phyloP scores from a whole-genome alignment of 1,140 invertebrate genomes.

The Chironomus striatipennis region DNA sequence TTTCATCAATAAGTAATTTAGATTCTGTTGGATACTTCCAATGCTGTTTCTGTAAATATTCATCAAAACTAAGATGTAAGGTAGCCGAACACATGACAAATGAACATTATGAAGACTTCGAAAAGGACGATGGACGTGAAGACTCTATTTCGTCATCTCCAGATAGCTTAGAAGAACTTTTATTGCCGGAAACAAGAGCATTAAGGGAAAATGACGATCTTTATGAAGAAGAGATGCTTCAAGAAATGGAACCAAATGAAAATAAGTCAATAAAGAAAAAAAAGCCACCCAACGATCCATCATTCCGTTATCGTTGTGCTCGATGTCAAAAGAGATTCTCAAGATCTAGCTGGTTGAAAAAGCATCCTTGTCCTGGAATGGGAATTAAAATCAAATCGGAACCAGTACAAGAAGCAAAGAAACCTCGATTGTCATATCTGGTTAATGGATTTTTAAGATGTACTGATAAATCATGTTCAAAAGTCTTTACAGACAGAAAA shows the following conservation, averaged over 20 bases:
- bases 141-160: not conserved
- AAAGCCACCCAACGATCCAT: not conserved
- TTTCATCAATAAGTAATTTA: not conserved
- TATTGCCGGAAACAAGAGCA: not conserved
- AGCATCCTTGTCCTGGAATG: not conserved
- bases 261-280: not conserved
- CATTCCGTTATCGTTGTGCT: not conserved
- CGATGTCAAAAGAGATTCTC: not conserved
- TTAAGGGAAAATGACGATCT: not conserved
- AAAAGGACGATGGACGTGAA: not conserved
- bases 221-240: not conserved
- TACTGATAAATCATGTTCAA: not conserved
- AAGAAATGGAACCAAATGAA: not conserved
- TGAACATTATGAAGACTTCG: slow-evolving; percentile 16
- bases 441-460: not conserved
- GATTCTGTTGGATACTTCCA: not conserved
- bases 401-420: not conserved
- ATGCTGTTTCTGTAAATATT: slow-evolving; percentile 17
- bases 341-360: not conserved
- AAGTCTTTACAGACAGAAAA: not conserved
- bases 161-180: not conserved
- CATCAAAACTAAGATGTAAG: not conserved
- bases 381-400: not conserved
- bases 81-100: not conserved
- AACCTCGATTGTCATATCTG: not conserved